Percentiles rank a stretch among this genome's conserved stretches.
Conservation (phyloP, 2,797 vertebrate species). For the Discoglossus pictus region DNA sequence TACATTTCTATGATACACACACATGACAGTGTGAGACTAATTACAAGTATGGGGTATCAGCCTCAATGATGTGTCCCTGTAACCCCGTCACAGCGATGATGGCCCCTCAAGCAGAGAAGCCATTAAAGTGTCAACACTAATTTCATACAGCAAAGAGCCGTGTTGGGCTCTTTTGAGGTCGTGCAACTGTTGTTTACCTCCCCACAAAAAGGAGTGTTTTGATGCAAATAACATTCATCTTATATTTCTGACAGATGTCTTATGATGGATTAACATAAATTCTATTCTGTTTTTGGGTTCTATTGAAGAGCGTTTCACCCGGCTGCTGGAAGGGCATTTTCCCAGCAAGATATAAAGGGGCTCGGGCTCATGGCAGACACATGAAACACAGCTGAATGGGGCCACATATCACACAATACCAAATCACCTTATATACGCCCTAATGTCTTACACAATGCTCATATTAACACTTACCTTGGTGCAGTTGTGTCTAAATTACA, state of each 20-base stretch:
- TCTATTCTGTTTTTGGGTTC: conserved; percentile 32
- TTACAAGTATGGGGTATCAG: background rate
- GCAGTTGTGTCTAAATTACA: too few species aligned
- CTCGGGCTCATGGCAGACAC: conserved; percentile 25
- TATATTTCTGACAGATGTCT: conserved; percentile 40
- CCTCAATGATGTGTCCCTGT: conserved; percentile 1
- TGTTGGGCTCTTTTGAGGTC: background rate
- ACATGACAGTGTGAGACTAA: conserved; percentile 28
- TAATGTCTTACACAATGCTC: background rate
- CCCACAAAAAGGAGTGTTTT: conserved; percentile 20
- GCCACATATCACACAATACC: background rate
- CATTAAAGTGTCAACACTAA: conserved; percentile 45
- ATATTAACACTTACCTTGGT: too few species aligned
- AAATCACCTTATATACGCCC: conserved; percentile 32
- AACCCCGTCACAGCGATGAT: conserved; percentile 16
- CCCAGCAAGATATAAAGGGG: conserved; percentile 38
- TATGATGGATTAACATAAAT: conserved; percentile 51
- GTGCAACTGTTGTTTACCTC: conserved; percentile 17
- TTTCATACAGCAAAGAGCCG: conserved; percentile 26
- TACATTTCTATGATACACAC: too few species aligned
- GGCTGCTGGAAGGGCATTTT: conserved; percentile 34
- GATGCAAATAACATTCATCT: conserved; percentile 35
- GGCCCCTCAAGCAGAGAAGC: conserved; percentile 7
- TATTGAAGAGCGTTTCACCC: conserved; percentile 34
- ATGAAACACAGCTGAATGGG: conserved; percentile 27